Evolutionary conservation across 92 coral and sea anemone genomes (phyloP), one percentile per base, ranked within the genome.

Genomic region (Ricordea florida): DNA sequence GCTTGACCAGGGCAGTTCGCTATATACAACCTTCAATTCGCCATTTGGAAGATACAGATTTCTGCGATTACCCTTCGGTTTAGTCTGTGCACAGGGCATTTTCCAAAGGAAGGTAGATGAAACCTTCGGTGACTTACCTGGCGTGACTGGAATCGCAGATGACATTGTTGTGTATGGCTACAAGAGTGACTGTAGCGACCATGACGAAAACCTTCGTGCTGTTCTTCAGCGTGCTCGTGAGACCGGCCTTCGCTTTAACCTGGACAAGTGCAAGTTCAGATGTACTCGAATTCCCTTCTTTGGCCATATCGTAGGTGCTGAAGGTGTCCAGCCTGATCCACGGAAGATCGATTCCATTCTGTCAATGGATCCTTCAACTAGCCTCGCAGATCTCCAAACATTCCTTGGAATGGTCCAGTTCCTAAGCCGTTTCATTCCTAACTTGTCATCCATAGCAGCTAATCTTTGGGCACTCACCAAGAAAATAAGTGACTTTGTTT

Each of bases 41-140:
- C 89, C 86, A 3, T 78, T 74, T 58, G 89, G 83, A 2, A 77
- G 89, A 29, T 88, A 71, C 18, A 55, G 93, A 1, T 88, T 83
- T 26, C 50, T 57, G 42, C 24, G 86, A 30, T 18, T 78, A 38
- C 93, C 86, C 21, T 83, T 88, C 37, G 87, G 89, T 5, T 26
- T 88, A 18, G 45, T 77, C 4, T 88, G 82, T 36, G 89, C 93
- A 1, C 89, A 82, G 36, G 87, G 70, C 46, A 32, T 87, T 41
- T 82, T 87, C 78, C 88, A 88, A 56, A 63, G 68, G 60, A 88
- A 82, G 49, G 85, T 88, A 9, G 74, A 88, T 24, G 86, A 88
- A 57, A 78, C 86, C 52, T 78, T 88, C 44, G 88, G 84, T 7
- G 93, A 76, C 65, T 64, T 87, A 36, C 83, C 83, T 1, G 80